Percentiles rank a stretch among this genome's conserved stretches.
phyloP scores from a whole-genome alignment of 2,888 invertebrate species.

The Epirrita christyi region DNA sequence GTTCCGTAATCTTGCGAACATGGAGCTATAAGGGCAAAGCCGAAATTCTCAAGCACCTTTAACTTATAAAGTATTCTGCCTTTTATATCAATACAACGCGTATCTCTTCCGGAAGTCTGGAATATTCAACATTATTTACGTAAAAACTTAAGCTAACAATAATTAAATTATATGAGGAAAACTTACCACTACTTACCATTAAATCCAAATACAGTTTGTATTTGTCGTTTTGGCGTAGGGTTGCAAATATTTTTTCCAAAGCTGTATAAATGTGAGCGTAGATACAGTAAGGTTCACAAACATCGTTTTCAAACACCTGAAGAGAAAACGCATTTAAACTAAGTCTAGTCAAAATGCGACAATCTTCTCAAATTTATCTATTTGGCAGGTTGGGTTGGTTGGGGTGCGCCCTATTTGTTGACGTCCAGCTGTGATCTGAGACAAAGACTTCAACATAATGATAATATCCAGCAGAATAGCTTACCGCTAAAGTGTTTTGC shows the following conservation, averaged over 20 bases:
- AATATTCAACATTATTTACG: constrained; percentile 24
- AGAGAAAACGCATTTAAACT: too few relatives aligned
- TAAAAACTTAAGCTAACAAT: neutral
- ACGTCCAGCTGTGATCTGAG: too few relatives aligned
- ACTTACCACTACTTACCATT: constrained; percentile 50
- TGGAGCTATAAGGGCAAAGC: constrained; percentile 71
- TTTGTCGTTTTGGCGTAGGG: constrained; percentile 70
- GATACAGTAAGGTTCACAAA: constrained; percentile 76
- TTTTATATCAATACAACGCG: constrained; percentile 66
- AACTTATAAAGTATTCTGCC: constrained; percentile 76
- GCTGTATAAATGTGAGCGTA: constrained; percentile 79
- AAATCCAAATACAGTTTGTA: constrained; percentile 70
- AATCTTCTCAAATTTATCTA: too few relatives aligned
- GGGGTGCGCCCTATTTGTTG: too few relatives aligned
- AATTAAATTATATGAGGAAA: neutral
- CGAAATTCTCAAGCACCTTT: constrained; percentile 75
- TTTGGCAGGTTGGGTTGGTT: too few relatives aligned
- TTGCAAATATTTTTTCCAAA: constrained; percentile 74
- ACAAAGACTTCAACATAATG: too few relatives aligned
- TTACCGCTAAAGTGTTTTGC: constrained; percentile 75
- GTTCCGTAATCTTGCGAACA: constrained; percentile 58
- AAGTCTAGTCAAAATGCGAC: too few relatives aligned
- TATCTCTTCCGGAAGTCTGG: constrained; percentile 71
- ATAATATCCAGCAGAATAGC: constrained; percentile 12
- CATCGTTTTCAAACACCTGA: constrained; percentile 77